Base-by-base conservation (phyloP, 2,888 invertebrate genomes). In the Nezara viridula region DNA sequence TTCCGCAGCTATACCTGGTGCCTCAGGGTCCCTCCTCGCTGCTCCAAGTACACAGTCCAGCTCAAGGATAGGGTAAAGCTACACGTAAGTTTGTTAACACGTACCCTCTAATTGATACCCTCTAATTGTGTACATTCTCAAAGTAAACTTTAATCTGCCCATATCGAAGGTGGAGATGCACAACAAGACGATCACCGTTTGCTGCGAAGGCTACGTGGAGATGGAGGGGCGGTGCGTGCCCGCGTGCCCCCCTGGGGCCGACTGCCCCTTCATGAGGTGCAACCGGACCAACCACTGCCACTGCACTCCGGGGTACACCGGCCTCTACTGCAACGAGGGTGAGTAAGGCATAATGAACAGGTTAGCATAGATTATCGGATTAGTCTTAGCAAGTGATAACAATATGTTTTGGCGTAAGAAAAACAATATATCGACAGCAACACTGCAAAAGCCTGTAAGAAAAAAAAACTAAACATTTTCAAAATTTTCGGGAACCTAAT, bases 1-100 rank as follows among this genome's bases (percentile, higher is more conserved):
- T 90, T 90, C 86, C 90, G 91, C 37, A 91, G 90, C 40, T 91
- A 91, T 91, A 91, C 91, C 19, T 92, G 92, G 92, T 92, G 92
- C 86, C 90, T 92, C 49, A 90, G 91, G 27, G 91, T 92, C 0
- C 92, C 91, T 0, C 92, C 92, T n/a, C 90, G 92, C n/a, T 92
- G 92, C 86, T 91, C 91, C 66, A 91, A 91, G 87, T 91, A 91
- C 90, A 91, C 90, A 9, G 90, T 90, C 2, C 91, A 91, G 86
- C 90, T 91, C 89, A 90, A 91, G 88, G 91, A 91, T 55, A 90
- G 91, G 16, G 89, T 91, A 47, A 91, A 90, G 55, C 88, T 90
- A 81, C 91, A 91, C 87, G 91, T 91, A 90, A 90, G 90, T 85
- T n/a, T 44, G 0, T 50, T 55, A 1, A n/a, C 55, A 55, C 2